Base-by-base conservation (phyloP, 2,113 vertebrate species). In the Parus major region DNA sequence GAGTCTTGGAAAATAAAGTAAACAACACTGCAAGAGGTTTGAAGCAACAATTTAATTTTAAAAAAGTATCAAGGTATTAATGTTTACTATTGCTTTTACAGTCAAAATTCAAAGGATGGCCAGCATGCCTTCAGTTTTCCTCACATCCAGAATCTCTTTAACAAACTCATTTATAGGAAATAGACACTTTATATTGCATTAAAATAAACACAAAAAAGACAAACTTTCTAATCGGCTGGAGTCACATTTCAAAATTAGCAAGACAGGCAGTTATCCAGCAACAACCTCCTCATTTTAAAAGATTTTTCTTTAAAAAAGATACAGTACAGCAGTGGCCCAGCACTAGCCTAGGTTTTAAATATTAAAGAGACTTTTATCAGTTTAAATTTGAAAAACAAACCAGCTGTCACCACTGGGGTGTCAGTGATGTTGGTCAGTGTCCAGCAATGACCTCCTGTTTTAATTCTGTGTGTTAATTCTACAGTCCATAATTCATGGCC, bases 271-370 rank as follows among this genome's bases (percentile, higher is more conserved):
- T 97, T 92, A 96, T 57, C 96, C 96, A 97, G 97, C 96, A 97
- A 97, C 96, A 95, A 96, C 97, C 97, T 95, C 79, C 59, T 96
- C 80, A 92, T 85, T 95, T 96, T 57, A 93, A 85, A 97, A 57
- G 25, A 86, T 94, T 95, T 61, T 92, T 92, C 53, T 92, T 92
- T 63, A 81, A 92, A 97, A 97, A 95, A 96, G 61, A 65, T 96
- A 97, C 3, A 85, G 92, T 97, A 96, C 81, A 97, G 95, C 91
- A 96, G 97, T 97, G 97, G 96, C 96, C 97, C 97, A 97, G 97
- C 97, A 98, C 97, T 97, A 95, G 91, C 96, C 89, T 96, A 97
- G 36, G 76, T 78, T 96, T 97, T 96, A 98, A 97, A 97, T 97
- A 98, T 92, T 92, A 95, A 96, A 97, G 85, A 94, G 81, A 96